Base-by-base conservation (phyloP, 2,888 invertebrate genomes). In the Dynastes hyllus region DNA sequence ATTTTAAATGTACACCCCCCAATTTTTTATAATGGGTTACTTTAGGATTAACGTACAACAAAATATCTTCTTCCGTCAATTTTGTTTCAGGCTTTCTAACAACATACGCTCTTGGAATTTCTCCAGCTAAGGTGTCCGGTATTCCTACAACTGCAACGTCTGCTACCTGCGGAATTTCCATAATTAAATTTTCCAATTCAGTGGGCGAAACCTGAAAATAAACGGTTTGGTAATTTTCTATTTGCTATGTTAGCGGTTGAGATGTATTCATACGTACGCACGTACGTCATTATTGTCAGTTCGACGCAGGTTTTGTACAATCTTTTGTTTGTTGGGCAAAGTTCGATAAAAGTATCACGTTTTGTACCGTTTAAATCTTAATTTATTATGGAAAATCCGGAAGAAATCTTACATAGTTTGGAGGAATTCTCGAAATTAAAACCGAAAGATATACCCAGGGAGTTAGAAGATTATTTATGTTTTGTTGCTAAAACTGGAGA, bases 401-500 rank as follows among this genome's bases (percentile, higher is more conserved):
- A 96, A 89, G 95, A 95, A 90, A 92, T 96, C 85, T 91, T 95
- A 86, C 95, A 96, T 88, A 94, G 94, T 84, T 90, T 96, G 80
- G 96, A 96, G 88, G 95, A 96, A 86, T 96, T 95, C 87, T 93
- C 95, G 63, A 95, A 96, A 89, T 81, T 91, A 61, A 91, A 92
- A 84, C 93, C 93, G 13, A 94, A 94, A 88, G 95, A 95, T 85
- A 96, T 98, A 85, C 97, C 97, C 27, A 93, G 94, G 81, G 94
- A 96, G 87, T 91, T 98, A 80, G 97, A 98, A 86, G 96, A 97
- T 80, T 98, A 97, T 88, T 91, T 98, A 83, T 92, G 92, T 83
- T 95, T 95, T 90, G 96, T 98, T 83, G 98, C 98, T 4, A 95
- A 95, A 89, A 97, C 97, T 86, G 98, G 98, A 82, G 97, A 98